These are phyloP conservation scores for Coryphaenoides rupestris DNA, from an alignment of 2,113 vertebrate species.

Conservation along the genomic window DNA sequence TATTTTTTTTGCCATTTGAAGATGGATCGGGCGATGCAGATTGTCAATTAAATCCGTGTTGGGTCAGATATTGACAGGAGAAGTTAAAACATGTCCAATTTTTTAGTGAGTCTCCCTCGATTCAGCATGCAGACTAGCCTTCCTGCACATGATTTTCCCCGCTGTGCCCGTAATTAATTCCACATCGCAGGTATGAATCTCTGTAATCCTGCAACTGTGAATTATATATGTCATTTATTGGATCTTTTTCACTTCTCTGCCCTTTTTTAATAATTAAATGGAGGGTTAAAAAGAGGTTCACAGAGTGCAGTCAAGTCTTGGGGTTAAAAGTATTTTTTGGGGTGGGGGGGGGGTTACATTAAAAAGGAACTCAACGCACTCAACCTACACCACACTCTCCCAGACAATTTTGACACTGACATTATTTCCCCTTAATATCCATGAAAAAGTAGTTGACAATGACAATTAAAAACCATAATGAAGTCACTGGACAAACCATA, in stretches of 20 bases:
- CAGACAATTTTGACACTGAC: too few species aligned
- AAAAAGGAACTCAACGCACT: too few species aligned
- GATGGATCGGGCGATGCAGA: constrained; percentile 36
- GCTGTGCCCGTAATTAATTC: constrained; percentile 65
- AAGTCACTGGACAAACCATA: too few species aligned
- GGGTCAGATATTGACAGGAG: constrained; percentile 58
- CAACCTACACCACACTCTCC: too few species aligned
- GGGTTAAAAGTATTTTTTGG: too few species aligned
- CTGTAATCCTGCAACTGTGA: constrained; percentile 67
- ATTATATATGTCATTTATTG: constrained; percentile 71
- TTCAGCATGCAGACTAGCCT: constrained; percentile 65
- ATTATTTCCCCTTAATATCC: too few species aligned
- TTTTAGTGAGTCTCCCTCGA: constrained; percentile 57
- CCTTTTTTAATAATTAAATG: constrained; percentile 59
- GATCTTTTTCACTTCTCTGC: constrained; percentile 52
- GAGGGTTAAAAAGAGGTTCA: constrained; percentile 48
- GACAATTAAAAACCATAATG: too few species aligned
- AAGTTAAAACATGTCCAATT: constrained; percentile 46
- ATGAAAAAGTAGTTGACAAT: too few species aligned
- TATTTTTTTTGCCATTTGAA: constrained; percentile 15
- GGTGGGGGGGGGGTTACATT: too few species aligned
- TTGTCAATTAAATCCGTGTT: constrained; percentile 61
- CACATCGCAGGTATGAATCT: constrained; percentile 62
- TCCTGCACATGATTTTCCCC: constrained; percentile 58
- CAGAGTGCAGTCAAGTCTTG: constrained; percentile 13